Base-by-base conservation (phyloP, 2,113 vertebrate genomes). In the Peromyscus californicus region DNA sequence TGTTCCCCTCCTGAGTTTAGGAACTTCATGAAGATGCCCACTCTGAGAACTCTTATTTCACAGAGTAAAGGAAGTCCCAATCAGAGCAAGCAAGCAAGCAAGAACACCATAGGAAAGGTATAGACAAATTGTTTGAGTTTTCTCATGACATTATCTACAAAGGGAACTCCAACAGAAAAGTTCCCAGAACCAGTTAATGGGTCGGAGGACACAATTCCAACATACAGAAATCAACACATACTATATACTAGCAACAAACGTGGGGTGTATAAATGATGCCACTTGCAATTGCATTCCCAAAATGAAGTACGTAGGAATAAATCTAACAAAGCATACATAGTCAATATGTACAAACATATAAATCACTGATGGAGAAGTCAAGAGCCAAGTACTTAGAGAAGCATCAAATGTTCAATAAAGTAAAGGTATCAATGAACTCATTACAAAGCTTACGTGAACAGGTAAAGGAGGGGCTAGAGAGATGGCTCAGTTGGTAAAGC, bases 111-210 rank as follows among this genome's bases (percentile, higher is more conserved):
- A 61, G 31, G 24, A 86, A 80, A 95, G 3, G 17, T 78, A 91
- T 11, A 69, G 86, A 76, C 22, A 83, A 83, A 87, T 26, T 69
- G 21, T 61, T 24, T 31, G 19, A 15, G 54, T 88, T 54, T 94
- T 51, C 51, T 94, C 42, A n/a, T 70, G 42, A 70, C 31, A 42
- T 76, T 65, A 36, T 70, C 61, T 78, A 61, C 26, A 16, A 42
- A 92, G 51, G 51, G 70, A 95, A 87, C 33, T n/a, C 61, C 83
- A 89, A 39, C 36, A 89, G 51, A 84, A 94, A 89, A 57, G 15
- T 67, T 90, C 26, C 36, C n/a, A 84, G 57, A 42, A 39, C 48
- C 16, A 51, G 21, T 80, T 15, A 48, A 31, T 54, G 10, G 67
- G 17, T 31, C 29, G 36, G 70, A 86, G n/a, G n/a, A 75, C 9